Evolutionary conservation across 2,888 invertebrate species (phyloP), one percentile per base, ranked within the genome.

Genomic region (Eudemis profundana): DNA sequence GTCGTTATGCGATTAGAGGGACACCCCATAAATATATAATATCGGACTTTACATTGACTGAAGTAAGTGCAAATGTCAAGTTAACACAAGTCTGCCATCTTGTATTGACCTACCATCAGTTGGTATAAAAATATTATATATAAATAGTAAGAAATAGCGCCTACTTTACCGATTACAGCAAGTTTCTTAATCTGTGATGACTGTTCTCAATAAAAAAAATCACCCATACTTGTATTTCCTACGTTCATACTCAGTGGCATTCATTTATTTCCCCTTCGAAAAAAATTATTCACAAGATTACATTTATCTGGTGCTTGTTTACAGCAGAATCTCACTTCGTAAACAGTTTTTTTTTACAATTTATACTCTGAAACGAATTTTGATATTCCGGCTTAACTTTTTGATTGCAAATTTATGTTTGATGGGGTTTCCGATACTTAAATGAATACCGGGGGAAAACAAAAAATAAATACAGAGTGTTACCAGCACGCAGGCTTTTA

Each of bases 291-390:
- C 21, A 57, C 59, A 51, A 66, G 59, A 61, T 56, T 68, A 53
- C 54, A 61, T 59, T 70, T 65, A 65, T 62, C 57, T 57, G 62
- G 27, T n/a, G 38, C 50, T 70, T 70, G 69, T 70, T 71, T 71
- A 69, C 66, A 60, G 61, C 63, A 59, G 66, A 64, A 67, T 70
- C 59, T 68, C 33, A 64, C 61, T 68, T 65, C 54, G 66, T 44
- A 70, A 68, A 69, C 50, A 67, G 47, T 54, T 68, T 67, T 61
- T n/a, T 61, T 46, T 67, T 38, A 67, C 65, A 53, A 27, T 8
- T n/a, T 50, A 15, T 62, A 29, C 19, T 23, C 61, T 56, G 38
- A 68, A 70, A 63, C 65, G 38, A 63, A 59, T 60, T 44, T 54
- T 64, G 38, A 53, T 61, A 67, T 68, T 49, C 59, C 42, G 53